Base-by-base conservation (phyloP, 2,888 invertebrate genomes). In the Xanthia icteritia region DNA sequence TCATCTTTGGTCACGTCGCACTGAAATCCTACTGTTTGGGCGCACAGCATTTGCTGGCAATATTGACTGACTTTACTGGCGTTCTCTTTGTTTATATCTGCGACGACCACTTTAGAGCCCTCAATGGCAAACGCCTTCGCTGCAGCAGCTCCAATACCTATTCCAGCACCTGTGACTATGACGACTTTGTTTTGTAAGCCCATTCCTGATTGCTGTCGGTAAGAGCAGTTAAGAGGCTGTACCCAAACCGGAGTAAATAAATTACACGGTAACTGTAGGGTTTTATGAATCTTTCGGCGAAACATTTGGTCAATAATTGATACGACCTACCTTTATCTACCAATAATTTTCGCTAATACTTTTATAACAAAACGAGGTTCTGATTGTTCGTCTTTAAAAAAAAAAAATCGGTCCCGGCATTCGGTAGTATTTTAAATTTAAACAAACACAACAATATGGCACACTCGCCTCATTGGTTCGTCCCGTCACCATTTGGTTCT, bases 121-220 rank as follows among this genome's bases (percentile, higher is more conserved):
- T 92, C 89, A 77, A 88, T 91, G 20, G 90, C 86, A 64, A 92
- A 91, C 5, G 76, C 70, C 8, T 84, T 75, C 0, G 91, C 91
- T 17, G 90, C 82, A 1, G 84, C 86, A 17, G 92, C 92, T 6
- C 92, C 92, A 8, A 93, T 93, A 1, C 92, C 92, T 2, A 90
- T 86, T 65, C 92, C 91, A 1, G 89, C 89, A 1, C 93, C 92
- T 15, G 92, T 92, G 0, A 93, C 76, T 3, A 92, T 15, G 0
- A 90, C 91, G 0, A 92, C 90, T 91, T 92, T 93, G 27, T 86
- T 79, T 58, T 72, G 60, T 58, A 89, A 88, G 83, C 80, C 79
- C 89, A 86, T 87, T 1, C n/a, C 61, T 73, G 75, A 42, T 0
- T 45, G 15, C 31, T 48, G 4, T 0, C 39, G 54, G 11, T 31